Percentiles rank a stretch among this genome's conserved stretches.
Evolutionary conservation across 2,113 vertebrate species (phyloP).

Genomic region (Antechinus flavipes): DNA sequence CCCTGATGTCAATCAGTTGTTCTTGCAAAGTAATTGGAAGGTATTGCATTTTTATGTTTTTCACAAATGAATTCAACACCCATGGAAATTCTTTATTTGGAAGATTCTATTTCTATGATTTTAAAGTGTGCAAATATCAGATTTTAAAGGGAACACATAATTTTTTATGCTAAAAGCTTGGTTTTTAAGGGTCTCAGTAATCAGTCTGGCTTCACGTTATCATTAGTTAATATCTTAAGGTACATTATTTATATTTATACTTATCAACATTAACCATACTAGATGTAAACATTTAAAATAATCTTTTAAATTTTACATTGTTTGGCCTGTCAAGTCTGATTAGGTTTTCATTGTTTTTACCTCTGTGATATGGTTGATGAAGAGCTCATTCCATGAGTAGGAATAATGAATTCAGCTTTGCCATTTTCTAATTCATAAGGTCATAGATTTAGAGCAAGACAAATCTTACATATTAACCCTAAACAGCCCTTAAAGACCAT

Average conservation of each 20-base stretch:
- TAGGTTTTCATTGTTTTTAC: neutral
- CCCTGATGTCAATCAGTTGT: neutral
- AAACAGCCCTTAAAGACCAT: neutral
- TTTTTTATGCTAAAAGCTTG: neutral
- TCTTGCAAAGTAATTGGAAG: neutral
- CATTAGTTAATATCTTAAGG: neutral
- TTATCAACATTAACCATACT: neutral
- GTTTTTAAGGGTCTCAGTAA: neutral
- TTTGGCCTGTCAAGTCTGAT: neutral
- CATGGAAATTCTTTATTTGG: neutral
- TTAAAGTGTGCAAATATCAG: neutral
- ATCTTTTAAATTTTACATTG: neutral
- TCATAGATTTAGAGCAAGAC: neutral
- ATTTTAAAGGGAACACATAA: neutral
- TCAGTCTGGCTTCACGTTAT: neutral
- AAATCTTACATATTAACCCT: too few relatives aligned
- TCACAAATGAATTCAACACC: neutral
- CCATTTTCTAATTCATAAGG: neutral
- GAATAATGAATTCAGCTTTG: neutral
- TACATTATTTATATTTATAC: neutral
- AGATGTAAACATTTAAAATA: neutral
- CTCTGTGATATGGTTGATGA: neutral
- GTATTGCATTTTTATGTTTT: neutral
- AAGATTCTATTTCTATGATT: neutral
- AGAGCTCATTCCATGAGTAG: neutral